Base-by-base conservation (phyloP, 2,113 vertebrate genomes). In the Phylloscopus trochiloides region DNA sequence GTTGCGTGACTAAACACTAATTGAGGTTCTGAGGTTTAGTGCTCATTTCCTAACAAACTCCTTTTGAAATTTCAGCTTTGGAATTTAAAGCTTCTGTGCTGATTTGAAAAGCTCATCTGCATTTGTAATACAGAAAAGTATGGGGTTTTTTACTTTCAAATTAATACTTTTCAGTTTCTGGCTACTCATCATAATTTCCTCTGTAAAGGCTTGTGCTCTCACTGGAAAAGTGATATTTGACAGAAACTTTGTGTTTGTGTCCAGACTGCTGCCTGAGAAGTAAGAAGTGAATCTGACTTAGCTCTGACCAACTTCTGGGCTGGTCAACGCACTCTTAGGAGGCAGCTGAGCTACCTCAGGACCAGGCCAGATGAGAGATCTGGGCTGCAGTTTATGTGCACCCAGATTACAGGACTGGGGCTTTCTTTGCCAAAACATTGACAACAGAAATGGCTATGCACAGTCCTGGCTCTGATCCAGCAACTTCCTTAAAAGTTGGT, bases 51-150 rank as follows among this genome's bases (percentile, higher is more conserved):
- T 66, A 94, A 32, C 22, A 55, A 88, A 66, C 42, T 84, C 17
- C 51, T 86, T 90, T 84, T 66, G 63, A 89, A 94, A 91, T 54
- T 83, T 92, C 47, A 47, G 38, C 83, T 97, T 84, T 77, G 76
- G 59, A 92, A 71, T 80, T n/a, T 66, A 50, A 91, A 91, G 55
- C 59, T 86, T 77, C 72, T 80, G 9, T 62, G 17, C 40, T 71
- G 55, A 78, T 74, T 95, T 94, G 52, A 80, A 94, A 88, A 92
- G 45, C 59, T 91, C 16, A 59, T 94, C 48, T 90, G 77, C 65
- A 62, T 91, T 91, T 96, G 34, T 78, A 78, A 78, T 63, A 29
- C 25, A 71, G 38, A n/a, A 71, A 84, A 93, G 7, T 63, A 29
- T 29, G 15, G 14, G 5, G 0, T 19, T 50, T 87, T 92, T 79